Percentiles rank a stretch among this genome's conserved stretches.
phyloP scores from a whole-genome alignment of 2,888 invertebrate species.

The Hirtodrosophila duncani region DNA sequence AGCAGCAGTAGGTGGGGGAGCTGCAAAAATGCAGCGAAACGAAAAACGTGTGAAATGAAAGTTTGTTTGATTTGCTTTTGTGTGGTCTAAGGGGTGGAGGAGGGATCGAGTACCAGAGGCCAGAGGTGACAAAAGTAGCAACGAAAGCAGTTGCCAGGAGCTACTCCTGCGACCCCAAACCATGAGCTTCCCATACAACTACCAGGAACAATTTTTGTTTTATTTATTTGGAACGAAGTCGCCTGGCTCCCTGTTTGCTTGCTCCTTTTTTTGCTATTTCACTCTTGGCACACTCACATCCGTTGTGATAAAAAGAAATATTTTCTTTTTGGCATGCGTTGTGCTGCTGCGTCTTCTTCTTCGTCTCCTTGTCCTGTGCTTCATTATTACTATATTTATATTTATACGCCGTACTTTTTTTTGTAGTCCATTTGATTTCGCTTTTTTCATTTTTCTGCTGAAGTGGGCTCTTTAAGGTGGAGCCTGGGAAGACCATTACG shows the following conservation, averaged over 20 bases:
- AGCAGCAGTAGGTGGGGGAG: neutral
- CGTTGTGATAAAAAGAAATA: slow-evolving; percentile 75
- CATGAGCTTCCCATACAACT: slow-evolving; percentile 23
- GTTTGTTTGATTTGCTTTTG: slow-evolving; percentile 61
- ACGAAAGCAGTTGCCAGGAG: slow-evolving; percentile 12
- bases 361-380: slow-evolving; percentile 33
- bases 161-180: neutral
- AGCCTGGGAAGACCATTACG: slow-evolving; percentile 54
- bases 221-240: slow-evolving; percentile 55
- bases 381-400: slow-evolving; percentile 70
- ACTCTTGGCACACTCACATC: slow-evolving; percentile 72
- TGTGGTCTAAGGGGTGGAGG: slow-evolving; percentile 6
- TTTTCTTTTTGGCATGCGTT: slow-evolving; percentile 69
- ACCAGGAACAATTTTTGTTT: slow-evolving; percentile 54
- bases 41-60: slow-evolving; percentile 69
- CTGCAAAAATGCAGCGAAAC: slow-evolving; percentile 30
- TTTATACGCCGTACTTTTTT: slow-evolving; percentile 39
- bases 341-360: slow-evolving; percentile 51
- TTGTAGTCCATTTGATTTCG: slow-evolving; percentile 29
- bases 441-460: slow-evolving; percentile 49
- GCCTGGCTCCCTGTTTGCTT: slow-evolving; percentile 4
- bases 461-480: slow-evolving; percentile 62
- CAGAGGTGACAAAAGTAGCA: slow-evolving; percentile 44
- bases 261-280: slow-evolving; percentile 42
- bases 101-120: slow-evolving; percentile 2